Percentiles rank a stretch among this genome's conserved stretches.
Evolutionary conservation across 2,797 vertebrate species (phyloP).

Genomic region (Acanthurus tractus): DNA sequence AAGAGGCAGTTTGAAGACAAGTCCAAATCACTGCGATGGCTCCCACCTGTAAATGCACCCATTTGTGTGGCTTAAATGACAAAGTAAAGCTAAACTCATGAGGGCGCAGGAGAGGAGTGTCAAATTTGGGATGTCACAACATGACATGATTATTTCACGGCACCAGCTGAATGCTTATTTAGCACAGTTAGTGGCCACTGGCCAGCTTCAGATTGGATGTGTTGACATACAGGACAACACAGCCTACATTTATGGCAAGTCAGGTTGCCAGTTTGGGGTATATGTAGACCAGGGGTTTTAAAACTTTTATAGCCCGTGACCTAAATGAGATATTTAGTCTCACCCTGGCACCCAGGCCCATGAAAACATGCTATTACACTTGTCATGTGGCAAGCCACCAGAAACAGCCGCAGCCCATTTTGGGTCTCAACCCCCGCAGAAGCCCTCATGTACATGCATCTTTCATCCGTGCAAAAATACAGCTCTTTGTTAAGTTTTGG

Average conservation of each 20-base stretch:
- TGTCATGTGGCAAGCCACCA: slow-evolving; percentile 76
- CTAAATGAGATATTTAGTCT: slow-evolving; percentile 82
- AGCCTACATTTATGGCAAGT: slow-evolving; percentile 75
- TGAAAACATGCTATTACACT: slow-evolving; percentile 79
- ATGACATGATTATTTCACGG: slow-evolving; percentile 55
- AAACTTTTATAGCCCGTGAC: slow-evolving; percentile 79
- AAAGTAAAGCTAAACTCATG: slow-evolving; percentile 25
- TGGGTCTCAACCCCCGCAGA: slow-evolving; percentile 57
- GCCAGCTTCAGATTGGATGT: slow-evolving; percentile 65
- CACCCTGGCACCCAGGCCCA: slow-evolving; percentile 69
- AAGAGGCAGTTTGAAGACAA: slow-evolving; percentile 24
- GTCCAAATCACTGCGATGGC: slow-evolving; percentile 15
- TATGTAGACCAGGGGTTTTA: slow-evolving; percentile 70
- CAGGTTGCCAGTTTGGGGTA: slow-evolving; percentile 71
- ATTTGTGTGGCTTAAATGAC: slow-evolving; percentile 28
- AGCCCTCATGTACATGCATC: slow-evolving; percentile 49
- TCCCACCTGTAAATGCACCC: slow-evolving; percentile 29
- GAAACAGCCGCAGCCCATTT: slow-evolving; percentile 71
- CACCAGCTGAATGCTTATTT: slow-evolving; percentile 51
- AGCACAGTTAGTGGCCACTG: slow-evolving; percentile 51
- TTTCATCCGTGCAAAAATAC: slow-evolving; percentile 62
- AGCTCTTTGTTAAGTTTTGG: slow-evolving; percentile 33
- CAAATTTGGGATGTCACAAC: slow-evolving; percentile 34
- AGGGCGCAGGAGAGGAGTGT: slow-evolving; percentile 6
- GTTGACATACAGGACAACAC: slow-evolving; percentile 72